Base-by-base conservation (phyloP, 2,888 invertebrate genomes). In the Pristionchus japonicus region DNA sequence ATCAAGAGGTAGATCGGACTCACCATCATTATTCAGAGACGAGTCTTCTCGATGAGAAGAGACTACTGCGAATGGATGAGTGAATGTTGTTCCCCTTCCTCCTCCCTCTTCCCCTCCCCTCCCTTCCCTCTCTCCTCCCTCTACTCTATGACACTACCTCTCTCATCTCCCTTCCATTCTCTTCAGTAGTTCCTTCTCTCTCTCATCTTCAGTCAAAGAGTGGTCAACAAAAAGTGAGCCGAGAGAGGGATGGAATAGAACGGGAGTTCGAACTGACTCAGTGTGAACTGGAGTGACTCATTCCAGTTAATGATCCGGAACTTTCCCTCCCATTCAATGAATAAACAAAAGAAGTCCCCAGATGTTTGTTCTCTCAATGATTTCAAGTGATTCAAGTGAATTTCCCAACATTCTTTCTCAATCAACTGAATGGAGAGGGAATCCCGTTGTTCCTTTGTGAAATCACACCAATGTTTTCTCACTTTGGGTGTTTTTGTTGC, bases 391-490 rank as follows among this genome's bases (percentile, higher is more conserved):
- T 61, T 34, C 20, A 27, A 70, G 70, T 34, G 70, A 70, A 70
- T 37, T 70, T 70, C 70, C 31, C 70, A 70, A 70, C 37, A 70
- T 27, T n/a, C 37, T 70, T 70, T 31, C 37, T 6, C 70, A 37
- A 70, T 70, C 70, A 37, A 70, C 17, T 52, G 52, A 70, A 15
- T 70, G 34, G 70, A 70, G 13, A 37, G 3, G 27, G 70, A 70
- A 70, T 70, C 70, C 70, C 70, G 34, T 70, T 70, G 70, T 70
- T 37, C 70, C 70, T 27, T 70, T 70, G 70, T 70, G 70, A 70
- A 70, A 70, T 70, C 70, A 70, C 70, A 61, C 70, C 70, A 34
- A n/a, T 70, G 70, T 70, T 70, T 70, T 70, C 61, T 27, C 70
- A 31, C 70, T 70, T 31, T 37, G 34, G 52, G 34, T 70, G 70